These are phyloP conservation scores for Leptosomus discolor DNA, from an alignment of 2,113 vertebrate species.

Conservation along the genomic window DNA sequence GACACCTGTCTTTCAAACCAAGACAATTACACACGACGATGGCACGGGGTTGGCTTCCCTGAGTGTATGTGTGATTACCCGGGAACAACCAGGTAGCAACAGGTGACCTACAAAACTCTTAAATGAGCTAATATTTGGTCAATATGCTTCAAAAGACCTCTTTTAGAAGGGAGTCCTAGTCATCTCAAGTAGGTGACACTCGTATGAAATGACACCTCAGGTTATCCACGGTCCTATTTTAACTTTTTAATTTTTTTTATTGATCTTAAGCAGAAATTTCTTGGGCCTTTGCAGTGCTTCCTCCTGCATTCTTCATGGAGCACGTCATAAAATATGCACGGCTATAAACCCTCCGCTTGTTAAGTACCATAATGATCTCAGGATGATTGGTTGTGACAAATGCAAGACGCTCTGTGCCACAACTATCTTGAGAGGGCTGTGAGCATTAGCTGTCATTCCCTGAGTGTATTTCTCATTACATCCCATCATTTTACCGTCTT, in stretches of 20 bases:
- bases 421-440: not conserved
- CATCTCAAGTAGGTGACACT: not conserved
- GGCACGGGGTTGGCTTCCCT: not conserved
- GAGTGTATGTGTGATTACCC: not conserved
- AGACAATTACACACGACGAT: too few species aligned
- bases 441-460: not conserved
- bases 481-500: slow-evolving; percentile 29
- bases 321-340: not conserved
- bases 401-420: slow-evolving; percentile 10
- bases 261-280: not conserved
- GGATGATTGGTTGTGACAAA: slow-evolving; percentile 41
- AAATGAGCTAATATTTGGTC: not conserved
- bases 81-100: not conserved
- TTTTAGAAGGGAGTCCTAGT: not conserved
- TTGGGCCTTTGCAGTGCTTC: not conserved
- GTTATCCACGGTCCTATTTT: not conserved
- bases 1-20: too few species aligned
- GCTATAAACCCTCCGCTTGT: not conserved
- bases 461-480: slow-evolving; percentile 22
- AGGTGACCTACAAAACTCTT: not conserved
- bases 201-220: not conserved
- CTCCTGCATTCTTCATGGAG: not conserved
- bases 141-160: not conserved
- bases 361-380: slow-evolving; percentile 26
- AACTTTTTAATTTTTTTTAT: not conserved